Base-by-base conservation (phyloP, 2,113 vertebrate species). In the Hemicordylus capensis region DNA sequence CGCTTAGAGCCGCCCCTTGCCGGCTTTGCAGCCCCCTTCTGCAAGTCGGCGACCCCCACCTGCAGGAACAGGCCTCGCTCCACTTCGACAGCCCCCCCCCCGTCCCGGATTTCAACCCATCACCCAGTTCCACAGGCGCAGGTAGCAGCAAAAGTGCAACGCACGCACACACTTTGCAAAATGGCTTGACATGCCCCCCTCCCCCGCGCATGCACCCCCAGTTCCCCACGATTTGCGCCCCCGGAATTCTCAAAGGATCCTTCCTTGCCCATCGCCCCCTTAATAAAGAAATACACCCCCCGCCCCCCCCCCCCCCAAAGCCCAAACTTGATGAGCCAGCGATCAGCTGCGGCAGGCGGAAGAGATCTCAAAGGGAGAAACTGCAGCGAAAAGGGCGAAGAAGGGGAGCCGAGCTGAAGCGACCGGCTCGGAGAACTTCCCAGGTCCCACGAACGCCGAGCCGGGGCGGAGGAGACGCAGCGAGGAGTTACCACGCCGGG, bases 1-100 rank as follows among this genome's bases (percentile, higher is more conserved):
- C 4, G 17, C 15, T 12, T 26, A 12, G 12, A 2, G 5, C 37
- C 37, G 15, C 2, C 17, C 1, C 6, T 39, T 3, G 22, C 12
- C 12, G 15, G 31, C 26, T 51, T 46, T 46, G 42, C 61, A 48
- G 2, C 59, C 42, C 14, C 77, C n/a, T 64, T 6, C 44, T 12
- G 17, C 39, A 12, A 39, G 44, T n/a, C 51, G 51, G 51, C 17
- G 37, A 31, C 31, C 31, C 63, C 31, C 1, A 5, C 39, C 6
- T 39, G 15, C 58, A 46, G 26, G 28, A 63, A 64, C 2, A 64
- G 44, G 59, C 31, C 64, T 5, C 34, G n/a, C n/a, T 56, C 10
- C 63, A 6, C 80, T 42, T 28, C 26, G 19, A 58, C 20, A 17
- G n/a, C 22, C 14, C 3, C 37, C 37, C 31, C 46, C 58, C 63